A percentile compares a stretch with the other conserved stretches of the same genome.
Evolutionary conservation across 2,113 vertebrate species (phyloP).

Genomic region (Thinocorus orbignyianus): DNA sequence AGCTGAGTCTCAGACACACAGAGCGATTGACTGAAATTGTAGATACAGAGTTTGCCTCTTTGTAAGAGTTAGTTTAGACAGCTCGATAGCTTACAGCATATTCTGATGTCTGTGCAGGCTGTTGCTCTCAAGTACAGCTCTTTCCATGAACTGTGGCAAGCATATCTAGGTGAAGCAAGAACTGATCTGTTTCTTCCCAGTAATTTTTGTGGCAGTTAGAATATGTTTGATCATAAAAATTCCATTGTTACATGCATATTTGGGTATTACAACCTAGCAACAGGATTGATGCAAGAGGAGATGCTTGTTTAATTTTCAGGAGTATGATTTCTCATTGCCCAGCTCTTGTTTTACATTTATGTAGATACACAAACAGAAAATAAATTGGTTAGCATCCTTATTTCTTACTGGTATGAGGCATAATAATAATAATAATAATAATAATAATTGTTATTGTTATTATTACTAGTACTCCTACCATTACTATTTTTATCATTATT

Average conservation of each 20-base stretch:
- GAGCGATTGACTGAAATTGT: not conserved
- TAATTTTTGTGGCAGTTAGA: not conserved
- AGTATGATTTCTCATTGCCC: not conserved
- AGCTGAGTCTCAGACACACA: not conserved
- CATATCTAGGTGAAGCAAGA: not conserved
- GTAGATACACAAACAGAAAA: not conserved
- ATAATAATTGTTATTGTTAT: not conserved
- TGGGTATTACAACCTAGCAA: not conserved
- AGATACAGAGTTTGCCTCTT: not conserved
- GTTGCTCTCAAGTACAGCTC: not conserved
- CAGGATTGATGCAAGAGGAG: not conserved
- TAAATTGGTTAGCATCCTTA: not conserved
- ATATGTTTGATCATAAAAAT: not conserved
- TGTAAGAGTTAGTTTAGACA: not conserved
- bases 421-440: not conserved
- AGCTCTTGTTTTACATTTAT: not conserved
- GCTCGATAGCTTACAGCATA: not conserved
- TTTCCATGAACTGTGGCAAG: not conserved
- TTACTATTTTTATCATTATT: no score
- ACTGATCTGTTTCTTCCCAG: not conserved
- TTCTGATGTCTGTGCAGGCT: not conserved
- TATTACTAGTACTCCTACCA: no score
- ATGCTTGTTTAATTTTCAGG: conserved; percentile 7
- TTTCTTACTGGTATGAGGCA: not conserved
- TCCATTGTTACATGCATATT: not conserved